Base-by-base conservation (phyloP, 1,140 invertebrate genomes). In the Oreohelix idahoensis region DNA sequence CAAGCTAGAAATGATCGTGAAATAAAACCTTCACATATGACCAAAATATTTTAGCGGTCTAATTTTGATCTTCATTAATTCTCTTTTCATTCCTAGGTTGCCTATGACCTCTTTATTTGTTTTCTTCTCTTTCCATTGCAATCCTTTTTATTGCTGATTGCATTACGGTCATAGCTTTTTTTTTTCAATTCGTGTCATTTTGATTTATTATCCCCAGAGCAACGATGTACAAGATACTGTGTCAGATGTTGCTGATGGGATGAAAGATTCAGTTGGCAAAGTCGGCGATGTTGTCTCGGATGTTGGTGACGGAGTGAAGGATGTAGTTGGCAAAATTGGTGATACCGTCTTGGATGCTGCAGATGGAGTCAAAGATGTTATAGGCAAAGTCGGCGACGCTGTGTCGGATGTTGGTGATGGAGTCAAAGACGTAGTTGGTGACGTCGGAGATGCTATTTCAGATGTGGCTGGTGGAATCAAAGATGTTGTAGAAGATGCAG, bases 351-450 rank as follows among this genome's bases (percentile, higher is more conserved):
- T 84, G 58, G 49, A 78, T 88, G 32, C 84, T 89, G 20, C 71
- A 87, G n/a, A 66, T 88, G 70, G 81, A 75, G 4, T 91, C 86
- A 83, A 90, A 89, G 87, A 89, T 88, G 74, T 32, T 79, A 42
- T 38, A 15, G 20, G 63, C 11, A 2, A 13, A 32, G 32, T 13
- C 10, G n/a, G 70, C 17, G 70, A 73, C 17, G 8, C 35, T 38
- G 20, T 38, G 17, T 17, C 10, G 32, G 70, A 73, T 36, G 39
- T 20, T 11, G 39, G 11, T 38, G 70, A n/a, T 42, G 32, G 5
- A 73, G 17, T 73, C 5, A 38, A 42, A 42, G 87, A 89, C 88
- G 74, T 36, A 78, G 69, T 38, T 26, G 20, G 38, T 20, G 35
- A 17, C 17, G 32, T 13, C 17, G n/a, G 70, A 32, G 70, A 36